These are phyloP conservation scores for Oncopeltus fasciatus DNA, from an alignment of 1,140 invertebrate genomes.

Conservation along the genomic window DNA sequence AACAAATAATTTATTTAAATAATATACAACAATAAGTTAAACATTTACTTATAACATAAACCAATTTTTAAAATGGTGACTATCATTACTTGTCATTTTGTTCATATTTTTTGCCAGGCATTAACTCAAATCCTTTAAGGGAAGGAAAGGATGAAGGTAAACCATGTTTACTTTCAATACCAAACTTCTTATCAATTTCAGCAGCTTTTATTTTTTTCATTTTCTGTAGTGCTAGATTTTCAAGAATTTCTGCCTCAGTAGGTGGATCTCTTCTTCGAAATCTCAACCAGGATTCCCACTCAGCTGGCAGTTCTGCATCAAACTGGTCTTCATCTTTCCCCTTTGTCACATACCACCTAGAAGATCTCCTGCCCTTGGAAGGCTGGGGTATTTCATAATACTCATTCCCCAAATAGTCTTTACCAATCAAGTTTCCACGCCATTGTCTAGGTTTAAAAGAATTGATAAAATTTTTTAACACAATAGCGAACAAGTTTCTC, in stretches of 20 bases:
- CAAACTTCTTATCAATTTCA: conserved; percentile 37
- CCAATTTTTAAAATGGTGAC: no score
- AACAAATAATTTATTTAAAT: no score
- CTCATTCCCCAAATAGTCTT: conserved; percentile 64
- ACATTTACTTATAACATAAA: no score
- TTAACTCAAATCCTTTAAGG: not conserved
- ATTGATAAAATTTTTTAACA: conserved; percentile 22
- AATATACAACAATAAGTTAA: no score
- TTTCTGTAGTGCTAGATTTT: conserved; percentile 51
- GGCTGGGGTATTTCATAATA: conserved; percentile 61
- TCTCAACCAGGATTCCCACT: conserved; percentile 74
- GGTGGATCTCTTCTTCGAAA: conserved; percentile 50
- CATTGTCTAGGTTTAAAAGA: conserved; percentile 20
- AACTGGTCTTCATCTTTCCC: conserved; percentile 36
- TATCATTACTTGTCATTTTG: no score
- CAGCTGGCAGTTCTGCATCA: conserved; percentile 51
- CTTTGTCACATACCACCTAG: conserved; percentile 54
- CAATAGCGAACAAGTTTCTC: conserved; percentile 7
- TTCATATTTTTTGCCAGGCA: not conserved
- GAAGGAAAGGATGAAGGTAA: not conserved
- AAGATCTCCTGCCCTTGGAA: conserved; percentile 37
- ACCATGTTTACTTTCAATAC: not conserved
- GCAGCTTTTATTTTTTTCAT: conserved; percentile 60
- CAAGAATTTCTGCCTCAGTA: conserved; percentile 50
- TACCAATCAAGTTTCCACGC: conserved; percentile 40